A percentile compares a stretch with the other conserved stretches of the same genome.
phyloP scores from a whole-genome alignment of 2,113 vertebrate genomes.

The Cyrtonyx montezumae region DNA sequence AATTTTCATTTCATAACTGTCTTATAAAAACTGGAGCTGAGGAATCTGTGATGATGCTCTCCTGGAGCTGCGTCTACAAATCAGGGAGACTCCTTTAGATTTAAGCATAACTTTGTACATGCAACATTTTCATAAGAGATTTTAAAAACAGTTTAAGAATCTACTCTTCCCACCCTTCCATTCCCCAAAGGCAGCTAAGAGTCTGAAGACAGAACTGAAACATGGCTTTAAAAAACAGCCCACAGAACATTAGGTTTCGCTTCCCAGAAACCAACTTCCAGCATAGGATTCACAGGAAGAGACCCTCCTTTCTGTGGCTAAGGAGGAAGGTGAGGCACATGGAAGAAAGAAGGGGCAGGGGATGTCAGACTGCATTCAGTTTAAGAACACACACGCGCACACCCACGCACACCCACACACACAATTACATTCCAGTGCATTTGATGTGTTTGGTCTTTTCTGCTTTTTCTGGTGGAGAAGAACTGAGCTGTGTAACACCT shows the following conservation, averaged over 20 bases:
- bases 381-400: conserved; percentile 10
- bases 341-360: conserved; percentile 51
- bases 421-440: conserved; percentile 72
- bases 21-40: conserved; percentile 30
- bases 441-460: conserved; percentile 73
- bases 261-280: conserved; percentile 75
- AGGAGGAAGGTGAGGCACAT: conserved; percentile 50
- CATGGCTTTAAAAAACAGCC: conserved; percentile 68
- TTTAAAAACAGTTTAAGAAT: conserved; percentile 65
- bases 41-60: conserved; percentile 59
- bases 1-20: neutral
- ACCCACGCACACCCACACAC: neutral
- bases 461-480: conserved; percentile 64
- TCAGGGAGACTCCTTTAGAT: conserved; percentile 40
- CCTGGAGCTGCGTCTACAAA: conserved; percentile 55
- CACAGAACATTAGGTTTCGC: conserved; percentile 58
- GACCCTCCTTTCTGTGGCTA: conserved; percentile 64
- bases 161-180: conserved; percentile 52
- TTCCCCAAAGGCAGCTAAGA: conserved; percentile 69
- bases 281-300: conserved; percentile 70
- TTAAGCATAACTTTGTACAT: conserved; percentile 69
- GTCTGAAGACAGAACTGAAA: conserved; percentile 69
- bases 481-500: conserved; percentile 60
- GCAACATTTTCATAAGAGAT: conserved; percentile 67
- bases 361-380: conserved; percentile 60